Evolutionary conservation across 2,113 vertebrate genomes (phyloP).

Genomic region (Delphinus delphis): DNA sequence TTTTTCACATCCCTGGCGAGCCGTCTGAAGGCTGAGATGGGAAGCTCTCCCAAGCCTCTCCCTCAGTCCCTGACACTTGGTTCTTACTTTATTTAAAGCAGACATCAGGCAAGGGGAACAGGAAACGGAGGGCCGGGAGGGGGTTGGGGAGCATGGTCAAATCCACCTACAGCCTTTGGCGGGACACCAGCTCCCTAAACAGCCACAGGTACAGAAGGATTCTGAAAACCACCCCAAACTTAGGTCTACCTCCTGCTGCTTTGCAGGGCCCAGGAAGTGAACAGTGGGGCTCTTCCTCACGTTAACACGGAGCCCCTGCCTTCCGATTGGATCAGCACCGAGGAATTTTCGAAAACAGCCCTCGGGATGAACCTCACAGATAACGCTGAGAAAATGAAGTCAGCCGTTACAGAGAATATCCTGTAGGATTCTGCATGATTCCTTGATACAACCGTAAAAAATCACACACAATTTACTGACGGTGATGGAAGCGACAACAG

Average conservation of each 20-base stretch:
- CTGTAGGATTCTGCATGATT: accelerated
- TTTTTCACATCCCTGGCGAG: conserved; percentile 43
- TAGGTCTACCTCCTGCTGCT: neutral
- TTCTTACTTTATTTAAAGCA: conserved; percentile 49
- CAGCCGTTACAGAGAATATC: neutral
- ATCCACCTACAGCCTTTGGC: neutral
- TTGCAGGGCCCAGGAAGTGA: accelerated
- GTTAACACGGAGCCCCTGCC: accelerated
- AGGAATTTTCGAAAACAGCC: neutral
- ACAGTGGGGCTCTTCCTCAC: neutral
- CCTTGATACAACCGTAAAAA: neutral
- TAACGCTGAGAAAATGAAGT: neutral
- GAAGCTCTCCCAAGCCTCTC: neutral
- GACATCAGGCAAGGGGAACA: neutral
- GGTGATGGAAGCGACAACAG: neutral
- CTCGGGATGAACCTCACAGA: neutral
- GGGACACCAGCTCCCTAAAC: neutral
- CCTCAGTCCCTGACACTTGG: neutral
- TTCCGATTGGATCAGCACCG: neutral
- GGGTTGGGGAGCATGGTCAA: neutral
- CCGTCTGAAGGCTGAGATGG: neutral
- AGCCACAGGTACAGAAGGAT: neutral
- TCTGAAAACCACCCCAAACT: neutral
- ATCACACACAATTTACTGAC: no score
- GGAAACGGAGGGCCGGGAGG: neutral